Evolutionary conservation across 2,888 invertebrate genomes (phyloP), one percentile per base, ranked within the genome.

Genomic region (Eilema depressum): DNA sequence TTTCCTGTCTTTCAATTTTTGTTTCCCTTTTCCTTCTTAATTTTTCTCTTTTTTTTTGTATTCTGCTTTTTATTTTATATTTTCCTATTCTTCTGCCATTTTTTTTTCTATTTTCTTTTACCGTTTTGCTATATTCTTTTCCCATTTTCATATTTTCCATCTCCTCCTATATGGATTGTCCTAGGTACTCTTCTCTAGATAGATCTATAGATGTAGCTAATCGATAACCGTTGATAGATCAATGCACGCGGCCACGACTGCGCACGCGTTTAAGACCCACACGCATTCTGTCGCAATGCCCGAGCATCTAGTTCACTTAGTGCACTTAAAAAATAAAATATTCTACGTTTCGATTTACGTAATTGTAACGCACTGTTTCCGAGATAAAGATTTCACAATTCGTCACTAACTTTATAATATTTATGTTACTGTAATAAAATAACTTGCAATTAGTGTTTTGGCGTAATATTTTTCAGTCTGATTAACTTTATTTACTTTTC

Each of bases 351-450:
- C 25, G 20, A 23, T 68, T 82, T 81, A 78, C 76, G 75, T 73
- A 82, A 75, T 70, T 64, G 76, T 78, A 83, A 82, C 80, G 78
- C 82, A 83, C 82, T 82, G 75, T 77, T 82, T 78, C 76, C 78
- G 66, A 78, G 66, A 70, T 75, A 67, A 64, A 63, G 10, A 68
- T 79, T 79, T 70, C 79, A 70, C 74, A 60, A 76, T 74, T 33
- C 25, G 62, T 69, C 53, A 69, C 66, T 61, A 30, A 23, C 26
- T 64, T 66, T 68, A 63, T 64, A 7, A 69, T 71, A 56, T 71
- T 69, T 23, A 30, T 53, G 41, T 17, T 20, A 47, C 20, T 53
- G 20, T 53, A n/a, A 53, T 37, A 53, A 56, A 41, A 37, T 70
- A 37, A 62, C n/a, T 25, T 63, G 66, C 56, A 73, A 71, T 68